Evolutionary conservation across 2,113 vertebrate genomes (phyloP), one percentile per base, ranked within the genome.

Genomic region (Odocoileus hemionus): DNA sequence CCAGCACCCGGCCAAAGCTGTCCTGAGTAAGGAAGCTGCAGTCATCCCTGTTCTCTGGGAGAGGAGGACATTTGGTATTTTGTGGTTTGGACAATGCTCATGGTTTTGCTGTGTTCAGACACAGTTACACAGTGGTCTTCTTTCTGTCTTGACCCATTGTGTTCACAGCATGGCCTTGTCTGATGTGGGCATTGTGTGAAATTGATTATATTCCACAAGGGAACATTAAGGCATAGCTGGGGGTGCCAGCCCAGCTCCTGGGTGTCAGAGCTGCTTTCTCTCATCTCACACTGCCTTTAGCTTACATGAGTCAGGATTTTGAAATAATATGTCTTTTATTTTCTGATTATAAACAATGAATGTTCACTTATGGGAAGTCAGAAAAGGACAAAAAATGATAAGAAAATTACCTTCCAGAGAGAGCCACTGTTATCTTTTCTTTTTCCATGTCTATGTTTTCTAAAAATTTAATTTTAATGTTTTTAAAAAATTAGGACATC

Each of bases 41-140:
- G 25, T 1, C 30, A 15, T 6, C 58, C 52, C 1, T 11, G 2
- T 17, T 23, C 17, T 25, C 61, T 16, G 8, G 61, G n/a, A 78
- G 14, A 13, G 54, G 5, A 0, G 8, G 30, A 1, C 3, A 2
- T 14, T 6, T 15, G 55, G 15, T 17, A 5, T 57, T 14, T 50
- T 36, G 84, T 26, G 52, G 50, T 50, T 78, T 28, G 21, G 91
- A 23, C 12, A 15, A 0, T 9, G 14, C 19, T 67, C 30, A 2
- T 12, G 61, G 39, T 54, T 83, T 26, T 13, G 30, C n/a, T n/a
- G 28, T 64, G 86, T 58, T 76, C n/a, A 45, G 47, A 57, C 1
- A 1, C 8, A 55, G 52, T 47, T 14, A 15, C 33, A 17, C 21
- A 15, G 2, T 25, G 39, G 5, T 50, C 33, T 54, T 19, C 7